Evolutionary conservation across 2,113 vertebrate species (phyloP), one percentile per base, ranked within the genome.

Genomic region (Chiloscyllium plagiosum): DNA sequence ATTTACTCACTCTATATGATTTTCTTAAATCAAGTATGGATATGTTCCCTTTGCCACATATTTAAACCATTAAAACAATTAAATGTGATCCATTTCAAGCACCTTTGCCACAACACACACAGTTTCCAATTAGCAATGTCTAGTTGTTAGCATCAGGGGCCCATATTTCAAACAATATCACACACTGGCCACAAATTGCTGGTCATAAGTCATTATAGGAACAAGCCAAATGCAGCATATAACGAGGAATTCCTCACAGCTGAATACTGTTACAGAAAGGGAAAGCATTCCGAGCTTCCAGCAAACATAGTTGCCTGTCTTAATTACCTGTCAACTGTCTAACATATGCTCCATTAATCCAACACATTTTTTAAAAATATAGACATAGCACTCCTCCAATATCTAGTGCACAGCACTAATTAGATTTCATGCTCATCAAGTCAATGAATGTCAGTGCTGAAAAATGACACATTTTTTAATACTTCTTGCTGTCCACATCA

Each of bases 241-340:
- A 69, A 94, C 47, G 66, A 69, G 65, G 92, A 69, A 47, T 70
- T 69, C 37, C 92, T 94, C 65, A 68, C 92, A 94, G 61, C 15
- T 94, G 92, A 69, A 19, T 42, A 10, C 33, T 94, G 92, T 94
- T 94, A 22, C 10, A 24, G n/a, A 94, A 42, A 47, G 33, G 15
- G 37, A 68, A 94, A 94, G 68, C 20, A 94, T 68, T 37, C 33
- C 42, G 66, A 69, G 61, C 56, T 42, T 89, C 26, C n/a, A 37
- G 65, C 65, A 94, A 47, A 68, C 47, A 69, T 20, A 22, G 0
- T 37, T 17, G 37, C n/a, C 24, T 47, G 37, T 69, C 66, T 94
- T 94, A 94, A 94, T 94, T 94, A 47, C 10, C 92, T 94, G 92
- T 69, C 65, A 94, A 69, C n/a, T 24, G n/a, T 47, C 92, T 22